A percentile compares a stretch with the other conserved stretches of the same genome.
Evolutionary conservation across 1,140 invertebrate species (phyloP).

Genomic region (Whitmania pigra): DNA sequence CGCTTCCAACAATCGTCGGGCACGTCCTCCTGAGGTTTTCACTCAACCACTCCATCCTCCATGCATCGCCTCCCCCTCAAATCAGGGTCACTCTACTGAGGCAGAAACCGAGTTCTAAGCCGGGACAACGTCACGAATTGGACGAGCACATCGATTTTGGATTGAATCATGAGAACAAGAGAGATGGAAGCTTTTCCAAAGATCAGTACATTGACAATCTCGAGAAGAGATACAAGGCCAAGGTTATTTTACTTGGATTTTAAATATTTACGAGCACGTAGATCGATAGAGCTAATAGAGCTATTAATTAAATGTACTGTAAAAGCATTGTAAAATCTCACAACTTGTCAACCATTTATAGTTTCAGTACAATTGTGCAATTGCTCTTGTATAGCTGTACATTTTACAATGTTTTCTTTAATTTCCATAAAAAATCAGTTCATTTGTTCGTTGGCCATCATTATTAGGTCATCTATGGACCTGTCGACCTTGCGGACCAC

Average conservation of each 20-base stretch:
- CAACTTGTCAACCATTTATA: neutral
- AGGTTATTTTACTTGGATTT: neutral
- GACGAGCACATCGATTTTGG: neutral
- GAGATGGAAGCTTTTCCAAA: neutral
- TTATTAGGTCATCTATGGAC: slow-evolving; percentile 75
- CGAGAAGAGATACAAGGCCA: slow-evolving; percentile 1
- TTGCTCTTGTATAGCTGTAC: too few relatives aligned
- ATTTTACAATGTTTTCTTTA: too few relatives aligned
- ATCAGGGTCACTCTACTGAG: slow-evolving; percentile 65
- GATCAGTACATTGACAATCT: neutral
- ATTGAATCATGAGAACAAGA: neutral
- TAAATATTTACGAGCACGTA: too few relatives aligned
- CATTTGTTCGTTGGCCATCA: slow-evolving; percentile 63
- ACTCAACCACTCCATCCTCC: slow-evolving; percentile 46
- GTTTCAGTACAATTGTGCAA: too few relatives aligned
- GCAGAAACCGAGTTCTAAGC: slow-evolving; percentile 48
- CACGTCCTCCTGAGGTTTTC: slow-evolving; percentile 76
- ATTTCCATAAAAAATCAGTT: too few relatives aligned
- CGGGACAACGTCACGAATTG: neutral
- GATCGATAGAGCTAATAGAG: too few relatives aligned
- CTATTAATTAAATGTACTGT: too few relatives aligned
- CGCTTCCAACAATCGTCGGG: slow-evolving; percentile 56
- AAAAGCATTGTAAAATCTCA: neutral
- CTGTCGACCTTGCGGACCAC: slow-evolving; percentile 62
- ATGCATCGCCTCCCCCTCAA: slow-evolving; percentile 30